Conservation (phyloP, 2,888 invertebrate genomes). For the Scaptomyza reducta region DNA sequence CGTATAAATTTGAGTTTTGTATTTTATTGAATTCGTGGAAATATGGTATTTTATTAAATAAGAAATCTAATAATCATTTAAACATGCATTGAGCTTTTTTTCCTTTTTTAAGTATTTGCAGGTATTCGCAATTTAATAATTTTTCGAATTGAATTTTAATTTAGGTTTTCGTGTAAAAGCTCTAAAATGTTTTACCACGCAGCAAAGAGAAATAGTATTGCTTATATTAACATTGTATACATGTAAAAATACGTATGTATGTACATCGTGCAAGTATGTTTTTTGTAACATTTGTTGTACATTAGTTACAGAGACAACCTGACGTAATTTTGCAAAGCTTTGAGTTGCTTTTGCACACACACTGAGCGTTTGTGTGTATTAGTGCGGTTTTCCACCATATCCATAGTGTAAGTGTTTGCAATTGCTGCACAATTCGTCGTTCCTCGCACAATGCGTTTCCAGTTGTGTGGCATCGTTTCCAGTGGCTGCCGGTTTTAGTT, state of each 20-base stretch:
- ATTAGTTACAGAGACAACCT: constrained; percentile 31
- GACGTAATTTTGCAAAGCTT: constrained; percentile 53
- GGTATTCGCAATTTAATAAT: background rate
- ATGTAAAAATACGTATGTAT: background rate
- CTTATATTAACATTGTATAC: background rate
- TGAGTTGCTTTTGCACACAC: constrained; percentile 21
- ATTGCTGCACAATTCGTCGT: constrained; percentile 54
- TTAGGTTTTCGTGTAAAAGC: background rate
- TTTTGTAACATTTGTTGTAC: constrained; percentile 18
- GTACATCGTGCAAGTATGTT: background rate
- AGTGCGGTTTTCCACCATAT: constrained; percentile 50
- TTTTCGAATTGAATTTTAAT: background rate
- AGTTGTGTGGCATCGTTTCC: constrained; percentile 73
- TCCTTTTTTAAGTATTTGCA: too few species aligned
- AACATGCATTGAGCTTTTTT: too few species aligned
- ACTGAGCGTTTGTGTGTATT: constrained; percentile 9
- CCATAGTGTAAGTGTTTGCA: constrained; percentile 44
- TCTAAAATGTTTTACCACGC: background rate
- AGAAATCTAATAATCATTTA: too few species aligned
- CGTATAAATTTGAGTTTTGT: too few species aligned
- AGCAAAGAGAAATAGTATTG: background rate
- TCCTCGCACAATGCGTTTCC: constrained; percentile 61
- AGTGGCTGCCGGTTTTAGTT: constrained; percentile 54
- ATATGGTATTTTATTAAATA: too few species aligned
- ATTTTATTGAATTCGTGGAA: too few species aligned